A percentile compares a stretch with the other conserved stretches of the same genome.
phyloP scores from a whole-genome alignment of 2,797 vertebrate species.

The Labroides dimidiatus region DNA sequence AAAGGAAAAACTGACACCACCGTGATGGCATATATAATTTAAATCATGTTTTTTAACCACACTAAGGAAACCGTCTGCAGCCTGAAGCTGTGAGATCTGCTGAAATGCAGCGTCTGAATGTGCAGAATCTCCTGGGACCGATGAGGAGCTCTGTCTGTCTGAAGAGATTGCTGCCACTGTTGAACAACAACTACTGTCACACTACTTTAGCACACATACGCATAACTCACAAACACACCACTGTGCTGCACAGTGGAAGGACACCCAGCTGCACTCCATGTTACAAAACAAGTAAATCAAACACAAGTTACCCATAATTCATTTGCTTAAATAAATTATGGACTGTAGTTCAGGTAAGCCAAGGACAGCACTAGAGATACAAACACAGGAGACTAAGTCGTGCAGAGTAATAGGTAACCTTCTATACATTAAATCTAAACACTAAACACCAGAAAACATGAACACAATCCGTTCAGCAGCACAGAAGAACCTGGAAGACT shows the following conservation, averaged over 20 bases:
- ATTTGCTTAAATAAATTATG: conserved; percentile 75
- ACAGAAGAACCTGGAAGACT: conserved; percentile 37
- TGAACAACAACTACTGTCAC: conserved; percentile 44
- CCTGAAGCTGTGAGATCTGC: conserved; percentile 1
- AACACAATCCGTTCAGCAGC: conserved; percentile 59
- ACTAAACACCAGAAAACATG: conserved; percentile 55
- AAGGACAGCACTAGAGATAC: conserved; percentile 46
- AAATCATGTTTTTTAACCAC: neutral
- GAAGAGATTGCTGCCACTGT: conserved; percentile 5
- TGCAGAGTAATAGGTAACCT: conserved; percentile 29
- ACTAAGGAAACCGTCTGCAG: neutral
- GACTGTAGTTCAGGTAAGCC: conserved; percentile 39
- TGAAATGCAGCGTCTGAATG: neutral
- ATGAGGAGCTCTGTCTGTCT: conserved; percentile 13
- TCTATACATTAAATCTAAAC: conserved; percentile 21
- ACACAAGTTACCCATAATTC: conserved; percentile 64
- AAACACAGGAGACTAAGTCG: conserved; percentile 50
- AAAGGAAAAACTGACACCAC: neutral
- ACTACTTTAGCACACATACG: conserved; percentile 19
- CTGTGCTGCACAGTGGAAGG: conserved; percentile 23
- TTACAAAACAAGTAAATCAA: conserved; percentile 18
- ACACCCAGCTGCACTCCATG: conserved; percentile 28
- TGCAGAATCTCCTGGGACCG: conserved; percentile 21
- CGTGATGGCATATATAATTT: neutral
- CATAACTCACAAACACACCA: conserved; percentile 29